Evolutionary conservation across 2,888 invertebrate genomes (phyloP).

Genomic region (Ischnura elegans): DNA sequence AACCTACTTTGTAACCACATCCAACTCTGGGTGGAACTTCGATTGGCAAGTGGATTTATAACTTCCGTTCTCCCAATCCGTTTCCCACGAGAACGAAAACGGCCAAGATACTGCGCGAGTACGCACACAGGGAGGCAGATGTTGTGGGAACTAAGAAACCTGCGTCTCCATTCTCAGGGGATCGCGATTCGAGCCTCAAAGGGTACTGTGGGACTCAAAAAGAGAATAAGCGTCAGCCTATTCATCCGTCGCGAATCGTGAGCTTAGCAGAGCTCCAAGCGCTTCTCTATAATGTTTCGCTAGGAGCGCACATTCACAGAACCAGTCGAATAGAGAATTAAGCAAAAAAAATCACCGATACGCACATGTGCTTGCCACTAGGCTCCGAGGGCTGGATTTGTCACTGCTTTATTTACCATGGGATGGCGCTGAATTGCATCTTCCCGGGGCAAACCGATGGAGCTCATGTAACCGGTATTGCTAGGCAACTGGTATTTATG

Average conservation of each 20-base stretch:
- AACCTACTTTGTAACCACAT: too few species aligned
- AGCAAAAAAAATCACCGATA: neutral
- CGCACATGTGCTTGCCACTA: neutral
- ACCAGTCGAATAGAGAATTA: neutral
- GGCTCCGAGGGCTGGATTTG: neutral
- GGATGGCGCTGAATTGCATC: neutral
- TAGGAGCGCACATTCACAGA: neutral
- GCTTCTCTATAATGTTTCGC: neutral
- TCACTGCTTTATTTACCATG: neutral
- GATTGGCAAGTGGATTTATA: neutral
- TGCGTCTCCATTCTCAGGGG: neutral
- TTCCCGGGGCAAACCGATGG: neutral
- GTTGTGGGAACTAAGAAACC: neutral
- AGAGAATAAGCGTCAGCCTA: slow-evolving; percentile 6
- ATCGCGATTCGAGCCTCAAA: neutral
- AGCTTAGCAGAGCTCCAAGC: neutral
- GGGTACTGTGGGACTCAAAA: neutral
- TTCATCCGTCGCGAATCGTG: slow-evolving; percentile 23
- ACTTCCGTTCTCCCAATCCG: neutral
- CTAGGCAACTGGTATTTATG: too few species aligned
- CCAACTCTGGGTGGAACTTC: neutral
- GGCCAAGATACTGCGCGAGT: neutral
- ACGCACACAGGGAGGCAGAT: neutral
- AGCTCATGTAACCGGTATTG: too few species aligned
- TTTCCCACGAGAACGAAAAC: neutral